Percentiles rank a stretch among this genome's conserved stretches.
Conservation (phyloP, 2,113 vertebrate genomes). For the Hymenochirus boettgeri region DNA sequence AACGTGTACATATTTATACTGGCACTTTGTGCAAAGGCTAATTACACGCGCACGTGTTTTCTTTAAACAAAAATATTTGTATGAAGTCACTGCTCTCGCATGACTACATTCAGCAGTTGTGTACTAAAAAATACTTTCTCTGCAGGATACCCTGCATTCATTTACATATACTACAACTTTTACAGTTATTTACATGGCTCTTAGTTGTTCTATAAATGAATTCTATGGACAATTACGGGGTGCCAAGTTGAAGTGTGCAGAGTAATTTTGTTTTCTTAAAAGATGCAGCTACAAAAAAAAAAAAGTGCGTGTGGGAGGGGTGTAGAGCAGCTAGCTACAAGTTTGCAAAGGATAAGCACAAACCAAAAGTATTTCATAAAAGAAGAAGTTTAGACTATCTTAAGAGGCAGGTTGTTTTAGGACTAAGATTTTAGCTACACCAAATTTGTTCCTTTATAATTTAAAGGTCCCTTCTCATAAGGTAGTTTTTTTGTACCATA, state of each 20-base stretch:
- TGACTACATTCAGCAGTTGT: constrained; percentile 90
- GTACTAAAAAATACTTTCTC: constrained; percentile 92
- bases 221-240: constrained; percentile 18
- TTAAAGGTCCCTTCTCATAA: too few relatives aligned
- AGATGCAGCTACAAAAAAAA: not conserved
- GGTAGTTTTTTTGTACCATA: too few relatives aligned
- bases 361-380: too few relatives aligned
- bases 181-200: constrained; percentile 97
- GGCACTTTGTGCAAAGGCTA: constrained; percentile 70
- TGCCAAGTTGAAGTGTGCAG: constrained; percentile 26
- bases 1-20: constrained; percentile 69
- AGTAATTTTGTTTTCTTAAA: constrained; percentile 6
- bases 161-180: constrained; percentile 97
- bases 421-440: too few relatives aligned
- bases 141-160: constrained; percentile 77
- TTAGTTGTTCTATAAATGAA: constrained; percentile 39
- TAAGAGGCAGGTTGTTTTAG: too few relatives aligned
- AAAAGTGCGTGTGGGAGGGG: too few relatives aligned
- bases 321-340: not conserved
- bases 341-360: too few relatives aligned
- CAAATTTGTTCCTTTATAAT: too few relatives aligned
- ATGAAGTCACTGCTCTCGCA: constrained; percentile 68
- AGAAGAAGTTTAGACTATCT: too few relatives aligned
- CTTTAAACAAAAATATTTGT: constrained; percentile 75
- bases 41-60: constrained; percentile 55